phyloP scores from a whole-genome alignment of 2,113 vertebrate species.

The Prinia subflava region DNA sequence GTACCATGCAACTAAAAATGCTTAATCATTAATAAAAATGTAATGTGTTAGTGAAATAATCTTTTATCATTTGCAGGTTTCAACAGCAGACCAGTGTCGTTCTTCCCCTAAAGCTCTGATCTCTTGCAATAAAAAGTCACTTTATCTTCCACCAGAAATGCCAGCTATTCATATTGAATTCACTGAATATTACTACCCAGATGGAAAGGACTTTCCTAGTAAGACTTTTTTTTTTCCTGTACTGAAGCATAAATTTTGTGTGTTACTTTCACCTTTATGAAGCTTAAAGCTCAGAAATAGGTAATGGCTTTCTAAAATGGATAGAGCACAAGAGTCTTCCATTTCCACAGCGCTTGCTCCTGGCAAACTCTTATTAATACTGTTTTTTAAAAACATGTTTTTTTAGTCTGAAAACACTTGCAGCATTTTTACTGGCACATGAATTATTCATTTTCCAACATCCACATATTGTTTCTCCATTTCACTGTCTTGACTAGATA shows the following conservation, averaged over 20 bases:
- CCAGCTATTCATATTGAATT: slow-evolving; percentile 95
- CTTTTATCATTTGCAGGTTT: slow-evolving; percentile 79
- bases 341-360: not conserved
- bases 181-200: slow-evolving; percentile 98
- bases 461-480: not conserved
- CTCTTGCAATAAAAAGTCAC: slow-evolving; percentile 97
- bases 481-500: not conserved
- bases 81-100: slow-evolving; percentile 92
- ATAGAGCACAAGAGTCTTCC: not conserved
- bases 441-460: not conserved
- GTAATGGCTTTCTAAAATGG: not conserved
- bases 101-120: slow-evolving; percentile 94
- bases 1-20: not conserved
- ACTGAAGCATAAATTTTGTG: not conserved
- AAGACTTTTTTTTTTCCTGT: slow-evolving; percentile 44
- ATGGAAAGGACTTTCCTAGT: slow-evolving; percentile 97
- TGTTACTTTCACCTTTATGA: not conserved
- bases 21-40: not conserved
- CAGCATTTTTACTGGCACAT: not conserved
- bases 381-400: not conserved
- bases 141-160: slow-evolving; percentile 98
- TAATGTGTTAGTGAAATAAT: not conserved
- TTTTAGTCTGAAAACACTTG: not conserved
- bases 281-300: not conserved
- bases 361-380: not conserved